A percentile compares a stretch with the other conserved stretches of the same genome.
phyloP scores from a whole-genome alignment of 1,140 invertebrate genomes.

The Drosophila bocqueti region DNA sequence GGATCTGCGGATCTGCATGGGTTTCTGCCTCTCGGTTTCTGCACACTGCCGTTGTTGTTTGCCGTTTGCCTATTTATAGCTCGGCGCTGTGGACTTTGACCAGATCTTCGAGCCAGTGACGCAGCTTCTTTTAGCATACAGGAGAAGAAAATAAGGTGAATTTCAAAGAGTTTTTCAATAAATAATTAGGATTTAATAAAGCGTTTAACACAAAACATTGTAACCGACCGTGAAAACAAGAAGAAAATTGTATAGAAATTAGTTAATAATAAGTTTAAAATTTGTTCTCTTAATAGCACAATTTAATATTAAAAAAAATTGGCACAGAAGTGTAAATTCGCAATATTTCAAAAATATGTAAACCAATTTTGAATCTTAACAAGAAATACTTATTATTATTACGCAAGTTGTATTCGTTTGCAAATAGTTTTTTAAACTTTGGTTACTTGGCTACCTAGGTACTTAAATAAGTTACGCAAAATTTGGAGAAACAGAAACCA shows the following conservation, averaged over 20 bases:
- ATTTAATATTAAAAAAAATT: not conserved
- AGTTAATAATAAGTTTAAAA: not conserved
- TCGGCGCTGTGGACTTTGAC: conserved; percentile 68
- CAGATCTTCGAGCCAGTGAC: conserved; percentile 58
- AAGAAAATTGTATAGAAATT: not conserved
- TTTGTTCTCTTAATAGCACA: not conserved
- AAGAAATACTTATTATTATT: not conserved
- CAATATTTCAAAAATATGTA: not conserved
- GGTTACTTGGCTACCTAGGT: not conserved
- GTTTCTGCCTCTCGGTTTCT: conserved; percentile 42
- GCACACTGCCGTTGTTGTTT: conserved; percentile 26
- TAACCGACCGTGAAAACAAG: not conserved
- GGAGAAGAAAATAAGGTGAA: not conserved
- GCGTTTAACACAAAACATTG: no score
- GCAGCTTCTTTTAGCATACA: conserved; percentile 56
- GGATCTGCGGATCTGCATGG: conserved; percentile 14
- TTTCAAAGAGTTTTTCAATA: not conserved
- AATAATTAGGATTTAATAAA: not conserved
- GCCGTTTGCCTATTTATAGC: conserved; percentile 75
- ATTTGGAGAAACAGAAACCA: not conserved
- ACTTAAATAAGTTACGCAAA: not conserved
- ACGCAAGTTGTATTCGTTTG: not conserved
- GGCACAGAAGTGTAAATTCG: no score
- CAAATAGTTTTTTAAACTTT: not conserved
- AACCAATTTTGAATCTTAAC: not conserved